Evolutionary conservation across 2,113 vertebrate species (phyloP).

Genomic region (Onychostruthus taczanowskii): DNA sequence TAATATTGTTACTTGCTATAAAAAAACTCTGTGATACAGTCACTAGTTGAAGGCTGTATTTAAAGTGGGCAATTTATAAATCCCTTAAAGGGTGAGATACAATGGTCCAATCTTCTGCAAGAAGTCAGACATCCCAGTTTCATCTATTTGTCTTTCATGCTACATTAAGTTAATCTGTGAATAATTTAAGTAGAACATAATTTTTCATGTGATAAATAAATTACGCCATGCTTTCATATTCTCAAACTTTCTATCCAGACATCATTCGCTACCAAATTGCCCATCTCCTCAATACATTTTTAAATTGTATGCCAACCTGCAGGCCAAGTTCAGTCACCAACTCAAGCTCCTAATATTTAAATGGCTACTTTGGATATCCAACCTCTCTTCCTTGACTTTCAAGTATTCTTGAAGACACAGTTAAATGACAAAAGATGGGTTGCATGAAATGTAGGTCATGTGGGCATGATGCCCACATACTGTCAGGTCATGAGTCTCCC

Average conservation of each 20-base stretch:
- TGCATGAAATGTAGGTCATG: not conserved
- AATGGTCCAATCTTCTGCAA: not conserved
- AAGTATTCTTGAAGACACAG: not conserved
- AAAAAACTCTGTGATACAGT: not conserved
- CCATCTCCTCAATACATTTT: not conserved
- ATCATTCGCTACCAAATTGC: not conserved
- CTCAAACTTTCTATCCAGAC: not conserved
- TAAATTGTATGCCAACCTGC: not conserved
- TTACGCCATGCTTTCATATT: not conserved
- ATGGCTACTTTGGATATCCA: not conserved
- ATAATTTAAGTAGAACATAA: not conserved
- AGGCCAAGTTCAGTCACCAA: not conserved
- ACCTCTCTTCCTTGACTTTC: not conserved
- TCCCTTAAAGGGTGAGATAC: not conserved
- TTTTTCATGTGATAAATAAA: not conserved
- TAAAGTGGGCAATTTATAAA: not conserved
- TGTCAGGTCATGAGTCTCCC: not conserved
- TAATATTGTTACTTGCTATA: not conserved
- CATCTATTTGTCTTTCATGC: not conserved
- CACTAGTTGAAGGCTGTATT: not conserved
- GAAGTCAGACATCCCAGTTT: not conserved
- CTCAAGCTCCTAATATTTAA: not conserved
- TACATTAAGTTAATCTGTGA: not conserved
- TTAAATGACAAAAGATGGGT: not conserved
- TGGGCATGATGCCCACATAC: not conserved